phyloP scores from a whole-genome alignment of 2,888 invertebrate species.

The Entomobrya proxima region DNA sequence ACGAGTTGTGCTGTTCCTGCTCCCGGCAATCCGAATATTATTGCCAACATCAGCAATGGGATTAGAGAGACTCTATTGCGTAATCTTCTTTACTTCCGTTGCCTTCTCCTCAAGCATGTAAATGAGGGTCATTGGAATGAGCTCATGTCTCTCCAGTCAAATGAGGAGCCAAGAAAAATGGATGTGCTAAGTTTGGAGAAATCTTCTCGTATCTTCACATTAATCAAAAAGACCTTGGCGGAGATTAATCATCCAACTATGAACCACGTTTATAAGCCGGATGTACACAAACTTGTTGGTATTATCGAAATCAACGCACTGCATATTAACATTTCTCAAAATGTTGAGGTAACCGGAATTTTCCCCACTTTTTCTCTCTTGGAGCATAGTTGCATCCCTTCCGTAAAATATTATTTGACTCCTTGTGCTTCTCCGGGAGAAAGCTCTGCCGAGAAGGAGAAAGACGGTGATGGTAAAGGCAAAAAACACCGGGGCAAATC shows the following conservation, averaged over 20 bases:
- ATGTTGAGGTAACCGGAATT: constrained; percentile 66
- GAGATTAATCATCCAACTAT: constrained; percentile 68
- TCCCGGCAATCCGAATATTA: constrained; percentile 45
- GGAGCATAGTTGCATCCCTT: constrained; percentile 73
- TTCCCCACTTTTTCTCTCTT: constrained; percentile 71
- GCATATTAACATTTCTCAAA: constrained; percentile 66
- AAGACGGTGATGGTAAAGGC: constrained; percentile 53
- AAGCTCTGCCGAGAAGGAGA: constrained; percentile 78
- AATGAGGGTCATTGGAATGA: constrained; percentile 81
- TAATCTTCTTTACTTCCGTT: constrained; percentile 79
- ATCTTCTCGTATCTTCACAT: constrained; percentile 71
- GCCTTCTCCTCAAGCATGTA: constrained; percentile 81
- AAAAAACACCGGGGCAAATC: constrained; percentile 75
- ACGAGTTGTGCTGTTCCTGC: constrained; percentile 32
- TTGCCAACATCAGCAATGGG: constrained; percentile 58
- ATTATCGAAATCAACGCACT: constrained; percentile 72
- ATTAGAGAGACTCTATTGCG: constrained; percentile 67
- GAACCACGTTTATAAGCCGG: constrained; percentile 70
- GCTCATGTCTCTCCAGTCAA: constrained; percentile 81
- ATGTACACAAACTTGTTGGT: constrained; percentile 73
- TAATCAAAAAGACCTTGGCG: constrained; percentile 68
- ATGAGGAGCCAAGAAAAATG: constrained; percentile 81
- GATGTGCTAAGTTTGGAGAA: constrained; percentile 72
- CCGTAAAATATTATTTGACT: constrained; percentile 69
- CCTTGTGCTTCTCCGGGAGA: constrained; percentile 77